Base-by-base conservation (phyloP, 2,888 invertebrate genomes). In the Synanthedon andrenaeformis region DNA sequence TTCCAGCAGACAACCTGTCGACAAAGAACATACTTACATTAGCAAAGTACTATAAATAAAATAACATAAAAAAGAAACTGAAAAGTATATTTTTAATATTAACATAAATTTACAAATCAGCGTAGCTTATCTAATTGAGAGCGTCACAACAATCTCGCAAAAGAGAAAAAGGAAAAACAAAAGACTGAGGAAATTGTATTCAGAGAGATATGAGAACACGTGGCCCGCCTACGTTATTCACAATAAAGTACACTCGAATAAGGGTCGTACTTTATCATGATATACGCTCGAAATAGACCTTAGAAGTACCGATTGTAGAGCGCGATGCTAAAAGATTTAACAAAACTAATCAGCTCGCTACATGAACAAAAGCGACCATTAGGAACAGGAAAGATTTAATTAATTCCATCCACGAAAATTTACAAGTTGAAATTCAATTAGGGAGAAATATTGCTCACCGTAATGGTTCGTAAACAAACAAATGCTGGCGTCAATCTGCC, bases 1-100 rank as follows among this genome's bases (percentile, higher is more conserved):
- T 90, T 95, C 95, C 82, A 95, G 90, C 83, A 95, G 91, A 90
- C 94, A 94, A 91, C 95, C 95, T 95, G 90, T 0, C 50, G 66
- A 62, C 71, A 72, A 77, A 49, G 3, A n/a, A 54, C 35, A 35
- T 35, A 5, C 10, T 35, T 35, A 35, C 10, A 10, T 35, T 35
- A 1, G 45, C 50, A 5, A 13, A n/a, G 14, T 12, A 14, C 14
- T 45, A 28, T 8, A 28, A 28, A 28, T 8, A 28, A 6, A 28
- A 28, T 28, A 28, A 28, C 6, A 28, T 28, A 28, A 19, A 19
- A 19, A 3, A 19, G 2, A 19, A 19, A 28, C 5, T 28, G 5
- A 28, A 28, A 28, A 28, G 28, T 28, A 6, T 28, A 28, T 28
- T 28, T 28, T 28, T 28, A 28, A 28, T 28, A 28, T 28, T 35